Evolutionary conservation across 2,888 invertebrate genomes (phyloP), one percentile per base, ranked within the genome.

Genomic region (Scrobipalpa atriplicella): DNA sequence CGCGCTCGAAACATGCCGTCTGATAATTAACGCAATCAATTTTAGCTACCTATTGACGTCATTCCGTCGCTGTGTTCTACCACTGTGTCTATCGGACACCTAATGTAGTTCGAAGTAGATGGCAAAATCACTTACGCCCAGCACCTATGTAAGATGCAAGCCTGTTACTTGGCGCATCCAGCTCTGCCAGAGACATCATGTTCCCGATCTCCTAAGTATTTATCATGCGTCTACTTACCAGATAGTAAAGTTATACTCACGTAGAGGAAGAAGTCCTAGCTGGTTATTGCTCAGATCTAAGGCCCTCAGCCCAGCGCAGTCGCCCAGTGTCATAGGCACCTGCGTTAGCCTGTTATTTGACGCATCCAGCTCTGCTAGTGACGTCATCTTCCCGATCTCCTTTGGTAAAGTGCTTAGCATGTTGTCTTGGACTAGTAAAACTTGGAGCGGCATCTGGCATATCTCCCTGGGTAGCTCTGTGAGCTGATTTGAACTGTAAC

Each of bases 281-380:
- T 96, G 95, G 90, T 99, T 99, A 85, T 95, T 96, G 77, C 98
- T 95, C 73, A 98, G 93, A 81, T 97, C 96, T 69, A 99, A 94
- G 66, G 96, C 95, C 80, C 96, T 94, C 71, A 99, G 90, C 13
- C 95, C 95, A 54, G 95, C 93, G 73, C 98, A 94, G 83, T 98
- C 97, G 61, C 98, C 97, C 75, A 99, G 94, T 71, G 98, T 95
- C 76, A 96, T 95, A 8, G 98, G 98, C 75, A 99, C 94, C 80
- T 96, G 97, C 54, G 97, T 95, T 76, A 99, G 94, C 87, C 97
- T 96, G 93, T 99, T 99, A 88, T 97, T 97, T 69, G 98, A 97
- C 18, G 97, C 98, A 85, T 98, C 98, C 85, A 98, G 93, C 88
- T 98, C 98, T 66, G 97, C 97, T 73, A 97, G 87, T 29, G 95